Evolutionary conservation across 2,113 vertebrate species (phyloP).

Genomic region (Rana temporaria): DNA sequence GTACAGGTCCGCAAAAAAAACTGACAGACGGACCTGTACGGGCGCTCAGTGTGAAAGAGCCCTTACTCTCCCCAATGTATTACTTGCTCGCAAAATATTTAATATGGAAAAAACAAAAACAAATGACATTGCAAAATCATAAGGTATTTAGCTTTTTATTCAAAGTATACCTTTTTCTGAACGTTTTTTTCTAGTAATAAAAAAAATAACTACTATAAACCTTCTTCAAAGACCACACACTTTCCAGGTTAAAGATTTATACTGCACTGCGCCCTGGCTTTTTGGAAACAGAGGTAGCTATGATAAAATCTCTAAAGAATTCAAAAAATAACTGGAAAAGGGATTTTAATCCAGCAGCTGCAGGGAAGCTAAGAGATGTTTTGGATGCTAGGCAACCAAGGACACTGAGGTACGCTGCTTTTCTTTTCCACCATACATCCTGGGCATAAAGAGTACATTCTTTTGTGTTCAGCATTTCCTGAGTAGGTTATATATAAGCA

Average conservation of each 20-base stretch:
- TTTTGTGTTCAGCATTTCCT: conserved; percentile 43
- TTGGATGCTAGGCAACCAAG: conserved; percentile 56
- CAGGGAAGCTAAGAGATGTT: conserved; percentile 48
- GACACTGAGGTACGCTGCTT: conserved; percentile 44
- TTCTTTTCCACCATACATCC: conserved; percentile 49
- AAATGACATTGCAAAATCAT: too few species aligned
- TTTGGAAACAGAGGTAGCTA: background rate
- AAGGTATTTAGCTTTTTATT: too few species aligned
- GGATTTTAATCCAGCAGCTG: conserved; percentile 32
- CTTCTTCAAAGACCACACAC: background rate
- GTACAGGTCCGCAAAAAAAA: too few species aligned
- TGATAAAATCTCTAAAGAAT: conserved; percentile 34
- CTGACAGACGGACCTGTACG: too few species aligned
- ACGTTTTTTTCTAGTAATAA: background rate
- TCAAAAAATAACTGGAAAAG: conserved; percentile 39
- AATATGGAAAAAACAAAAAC: too few species aligned
- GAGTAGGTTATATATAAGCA: conserved; percentile 39
- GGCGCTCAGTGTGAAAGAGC: too few species aligned
- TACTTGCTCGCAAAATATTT: too few species aligned
- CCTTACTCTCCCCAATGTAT: too few species aligned
- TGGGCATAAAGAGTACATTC: conserved; percentile 43
- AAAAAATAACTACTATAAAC: background rate
- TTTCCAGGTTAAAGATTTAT: background rate
- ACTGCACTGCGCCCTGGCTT: background rate
- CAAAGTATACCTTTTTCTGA: too few species aligned